A percentile compares a stretch with the other conserved stretches of the same genome.
Evolutionary conservation across 2,888 invertebrate genomes (phyloP).

Genomic region (Lepidocyrtoides sp.): DNA sequence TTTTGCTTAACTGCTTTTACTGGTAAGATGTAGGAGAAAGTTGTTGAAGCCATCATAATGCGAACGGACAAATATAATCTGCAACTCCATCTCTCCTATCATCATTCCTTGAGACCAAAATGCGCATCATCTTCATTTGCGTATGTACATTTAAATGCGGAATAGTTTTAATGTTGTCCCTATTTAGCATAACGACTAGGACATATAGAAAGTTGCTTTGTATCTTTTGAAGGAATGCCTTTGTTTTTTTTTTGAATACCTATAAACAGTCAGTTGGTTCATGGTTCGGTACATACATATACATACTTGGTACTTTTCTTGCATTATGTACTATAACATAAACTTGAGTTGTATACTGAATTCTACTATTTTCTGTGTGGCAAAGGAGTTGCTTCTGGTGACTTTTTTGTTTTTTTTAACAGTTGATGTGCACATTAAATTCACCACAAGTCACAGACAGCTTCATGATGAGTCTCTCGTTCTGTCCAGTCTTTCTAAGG

Average conservation of each 20-base stretch:
- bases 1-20: constrained; percentile 21
- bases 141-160: constrained; percentile 80
- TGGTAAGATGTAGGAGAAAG: constrained; percentile 72
- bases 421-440: constrained; percentile 60
- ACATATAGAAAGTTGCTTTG: constrained; percentile 80
- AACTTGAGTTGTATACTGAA: constrained; percentile 59
- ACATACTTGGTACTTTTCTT: constrained; percentile 68
- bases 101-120: constrained; percentile 67
- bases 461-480: constrained; percentile 76
- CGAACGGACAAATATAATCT: constrained; percentile 18
- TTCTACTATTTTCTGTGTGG: constrained; percentile 58
- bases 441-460: constrained; percentile 77
- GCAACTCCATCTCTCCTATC: constrained; percentile 71
- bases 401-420: constrained; percentile 44
- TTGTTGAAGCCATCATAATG: constrained; percentile 56
- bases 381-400: constrained; percentile 76
- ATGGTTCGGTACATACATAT: constrained; percentile 66
- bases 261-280: constrained; percentile 80
- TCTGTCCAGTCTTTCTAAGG: constrained; percentile 76
- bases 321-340: constrained; percentile 62
- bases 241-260: constrained; percentile 80
- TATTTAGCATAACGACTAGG: constrained; percentile 77
- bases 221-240: constrained; percentile 80
- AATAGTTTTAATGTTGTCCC: constrained; percentile 62
- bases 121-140: constrained; percentile 68